A percentile compares a stretch with the other conserved stretches of the same genome.
phyloP scores from a whole-genome alignment of 1,140 invertebrate species.

The Armadillidium nasatum region DNA sequence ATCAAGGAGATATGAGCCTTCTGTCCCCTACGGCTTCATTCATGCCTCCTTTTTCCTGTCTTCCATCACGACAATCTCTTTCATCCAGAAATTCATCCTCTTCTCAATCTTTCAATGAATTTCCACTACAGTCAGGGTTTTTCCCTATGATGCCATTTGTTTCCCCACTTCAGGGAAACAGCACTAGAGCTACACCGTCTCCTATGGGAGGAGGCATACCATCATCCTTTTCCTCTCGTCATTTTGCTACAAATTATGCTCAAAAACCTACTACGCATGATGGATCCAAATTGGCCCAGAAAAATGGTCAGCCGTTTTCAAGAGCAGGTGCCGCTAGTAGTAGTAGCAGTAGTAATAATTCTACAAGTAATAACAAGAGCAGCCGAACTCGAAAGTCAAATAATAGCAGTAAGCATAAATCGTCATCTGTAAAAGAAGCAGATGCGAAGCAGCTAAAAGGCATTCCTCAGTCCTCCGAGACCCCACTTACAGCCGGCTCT shows the following conservation, averaged over 20 bases:
- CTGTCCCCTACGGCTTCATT: neutral
- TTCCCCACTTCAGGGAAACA: neutral
- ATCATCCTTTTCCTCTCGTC: neutral
- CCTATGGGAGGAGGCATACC: neutral
- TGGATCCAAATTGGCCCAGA: neutral
- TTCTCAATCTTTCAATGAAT: neutral
- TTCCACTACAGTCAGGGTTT: neutral
- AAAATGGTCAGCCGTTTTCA: neutral
- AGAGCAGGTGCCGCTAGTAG: neutral
- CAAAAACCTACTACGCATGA: neutral
- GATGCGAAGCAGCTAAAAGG: neutral
- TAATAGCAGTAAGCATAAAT: neutral
- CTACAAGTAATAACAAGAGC: neutral
- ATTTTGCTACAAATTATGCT: neutral
- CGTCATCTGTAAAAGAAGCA: neutral
- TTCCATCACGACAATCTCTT: neutral
- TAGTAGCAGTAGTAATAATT: neutral
- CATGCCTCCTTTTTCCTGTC: neutral
- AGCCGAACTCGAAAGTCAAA: neutral
- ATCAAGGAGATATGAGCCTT: constrained; percentile 6
- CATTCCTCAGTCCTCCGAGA: neutral
- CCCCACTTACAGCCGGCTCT: neutral
- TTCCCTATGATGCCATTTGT: constrained; percentile 6
- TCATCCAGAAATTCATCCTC: neutral
- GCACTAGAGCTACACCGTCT: neutral